Evolutionary conservation across 2,888 invertebrate species (phyloP).

Genomic region (Caenorhabditis macrosperma): DNA sequence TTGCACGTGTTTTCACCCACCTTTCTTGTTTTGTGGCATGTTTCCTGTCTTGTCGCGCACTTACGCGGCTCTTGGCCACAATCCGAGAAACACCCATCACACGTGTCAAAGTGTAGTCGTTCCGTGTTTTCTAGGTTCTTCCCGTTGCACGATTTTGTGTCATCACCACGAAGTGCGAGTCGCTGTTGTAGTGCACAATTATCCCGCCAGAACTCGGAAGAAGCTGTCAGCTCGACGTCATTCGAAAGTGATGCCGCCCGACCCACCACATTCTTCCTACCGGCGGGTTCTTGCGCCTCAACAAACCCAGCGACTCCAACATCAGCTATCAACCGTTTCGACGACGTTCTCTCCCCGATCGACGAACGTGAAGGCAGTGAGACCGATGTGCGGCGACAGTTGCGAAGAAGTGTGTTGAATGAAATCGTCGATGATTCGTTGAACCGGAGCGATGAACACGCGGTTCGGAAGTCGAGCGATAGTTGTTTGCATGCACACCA

Average conservation of each 20-base stretch:
- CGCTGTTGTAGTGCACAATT: conserved; percentile 62
- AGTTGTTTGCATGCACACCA: conserved; percentile 62
- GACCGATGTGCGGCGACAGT: conserved; percentile 13
- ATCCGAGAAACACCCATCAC: background rate
- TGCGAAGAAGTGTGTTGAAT: conserved; percentile 29
- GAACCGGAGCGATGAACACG: conserved; percentile 25
- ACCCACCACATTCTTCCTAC: conserved; percentile 48
- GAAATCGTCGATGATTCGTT: conserved; percentile 41
- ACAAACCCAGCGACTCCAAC: conserved; percentile 33
- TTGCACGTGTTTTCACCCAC: conserved; percentile 7
- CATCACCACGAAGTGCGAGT: conserved; percentile 57
- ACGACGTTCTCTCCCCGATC: conserved; percentile 60
- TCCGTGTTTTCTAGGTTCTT: conserved; percentile 53
- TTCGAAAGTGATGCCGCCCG: conserved; percentile 26
- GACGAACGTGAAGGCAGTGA: conserved; percentile 48
- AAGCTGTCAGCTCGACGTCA: conserved; percentile 29
- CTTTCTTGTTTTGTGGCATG: conserved; percentile 32
- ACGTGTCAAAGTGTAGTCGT: conserved; percentile 5
- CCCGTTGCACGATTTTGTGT: conserved; percentile 61
- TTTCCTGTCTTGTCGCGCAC: background rate
- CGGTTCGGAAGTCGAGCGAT: conserved; percentile 55
- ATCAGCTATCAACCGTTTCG: conserved; percentile 45
- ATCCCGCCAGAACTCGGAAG: conserved; percentile 60
- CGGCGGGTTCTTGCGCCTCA: background rate
- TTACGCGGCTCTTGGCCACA: conserved; percentile 2